Evolutionary conservation across 2,113 vertebrate species (phyloP).

Genomic region (Ictalurus furcatus): DNA sequence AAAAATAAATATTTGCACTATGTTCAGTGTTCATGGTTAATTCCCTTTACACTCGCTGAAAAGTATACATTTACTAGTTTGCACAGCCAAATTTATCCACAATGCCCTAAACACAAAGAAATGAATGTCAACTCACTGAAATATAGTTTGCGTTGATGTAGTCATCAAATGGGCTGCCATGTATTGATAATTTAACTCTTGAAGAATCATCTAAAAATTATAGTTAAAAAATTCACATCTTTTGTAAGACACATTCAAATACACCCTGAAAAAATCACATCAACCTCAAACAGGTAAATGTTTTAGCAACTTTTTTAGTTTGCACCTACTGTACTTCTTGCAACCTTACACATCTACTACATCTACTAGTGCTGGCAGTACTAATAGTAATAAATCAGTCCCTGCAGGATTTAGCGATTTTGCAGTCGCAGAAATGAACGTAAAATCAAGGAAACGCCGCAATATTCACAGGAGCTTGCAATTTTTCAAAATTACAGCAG

Average conservation of each 20-base stretch:
- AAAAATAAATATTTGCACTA: neutral
- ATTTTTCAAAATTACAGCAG: no score
- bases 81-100: neutral
- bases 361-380: neutral
- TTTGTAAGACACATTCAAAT: neutral
- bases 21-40: neutral
- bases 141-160: conserved; percentile 98
- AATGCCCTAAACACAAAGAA: neutral
- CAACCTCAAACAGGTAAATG: neutral
- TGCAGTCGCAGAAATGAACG: no score
- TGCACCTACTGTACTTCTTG: neutral
- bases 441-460: no score
- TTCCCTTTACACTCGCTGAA: neutral
- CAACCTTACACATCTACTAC: neutral
- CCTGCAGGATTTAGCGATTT: no score
- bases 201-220: conserved; percentile 83
- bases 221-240: neutral
- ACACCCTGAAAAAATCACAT: neutral
- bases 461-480: no score
- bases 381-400: neutral
- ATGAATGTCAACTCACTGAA: conserved; percentile 77
- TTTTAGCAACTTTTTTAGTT: neutral
- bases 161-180: conserved; percentile 76
- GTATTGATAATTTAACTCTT: conserved; percentile 88
- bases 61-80: neutral